Evolutionary conservation across 2,888 invertebrate genomes (phyloP), one percentile per base, ranked within the genome.

Genomic region (Mellilla xanthometata): DNA sequence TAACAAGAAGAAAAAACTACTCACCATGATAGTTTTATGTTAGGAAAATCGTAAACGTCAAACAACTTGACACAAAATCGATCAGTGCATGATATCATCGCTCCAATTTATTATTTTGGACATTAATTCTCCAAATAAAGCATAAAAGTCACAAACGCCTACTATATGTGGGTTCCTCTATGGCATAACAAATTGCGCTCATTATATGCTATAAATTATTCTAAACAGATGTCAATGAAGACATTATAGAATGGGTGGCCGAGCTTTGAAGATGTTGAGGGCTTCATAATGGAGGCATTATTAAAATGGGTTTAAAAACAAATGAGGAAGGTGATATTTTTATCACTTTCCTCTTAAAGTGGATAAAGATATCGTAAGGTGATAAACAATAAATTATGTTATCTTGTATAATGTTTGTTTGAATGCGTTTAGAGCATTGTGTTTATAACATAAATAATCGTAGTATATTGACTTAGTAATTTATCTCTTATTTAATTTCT

Each of bases 151-250:
- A 19, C 30, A 29, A 19, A 41, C 55, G 43, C 55, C 52, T 40
- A 46, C 52, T 31, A 13, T 10, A 40, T 22, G 32, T 28, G 41
- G 41, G 33, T 38, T 33, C 12, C 26, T 36, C 36, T 19, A 19
- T 47, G 38, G 41, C 23, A 29, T 29, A 40, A 56, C 48, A 51
- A 50, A 56, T 43, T 54, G 44, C 35, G 27, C 49, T 48, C 45
- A 52, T 56, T 54, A 48, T 31, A n/a, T 5, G 28, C 32, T 19
- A 54, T 56, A 56, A 46, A 49, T 53, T 52, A 56, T 56, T 54
- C 47, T 12, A 45, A 49, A 29, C 43, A 53, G 39, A 50, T 52
- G 26, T 46, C 52, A 56, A 56, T 56, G 43, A 48, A 56, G 56
- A 49, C 56, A 45, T 56, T 46, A 52, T 28, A 36, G 24, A 33